Evolutionary conservation across 2,797 vertebrate species (phyloP), one percentile per base, ranked within the genome.

Genomic region (Oceanodroma leucorhoa): DNA sequence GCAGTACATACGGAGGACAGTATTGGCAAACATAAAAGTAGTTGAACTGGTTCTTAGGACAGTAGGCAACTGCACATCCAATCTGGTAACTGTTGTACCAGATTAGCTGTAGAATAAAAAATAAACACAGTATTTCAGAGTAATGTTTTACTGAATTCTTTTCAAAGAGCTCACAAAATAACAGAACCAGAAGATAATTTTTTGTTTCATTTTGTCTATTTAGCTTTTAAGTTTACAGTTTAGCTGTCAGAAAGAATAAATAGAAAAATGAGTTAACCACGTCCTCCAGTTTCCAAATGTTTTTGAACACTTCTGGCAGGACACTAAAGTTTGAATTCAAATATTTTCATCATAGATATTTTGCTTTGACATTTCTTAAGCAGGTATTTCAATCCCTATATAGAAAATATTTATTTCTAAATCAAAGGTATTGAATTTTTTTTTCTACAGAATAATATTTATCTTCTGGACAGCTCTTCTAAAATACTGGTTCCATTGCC

Each of bases 61-160:
- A 98, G n/a, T 95, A 70, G 60, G 94, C 83, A 51, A 96, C n/a
- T 45, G 51, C 96, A 89, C 97, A 97, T 69, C 97, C 97, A 55
- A 94, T 4, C 50, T 81, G 58, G 58, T 96, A 71, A 20, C 96
- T 97, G 83, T 67, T 95, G 57, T 97, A 97, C 96, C 95, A 97
- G 89, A 97, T 86, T 2, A 97, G 41, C 97, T 97, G 92, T 15
- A 51, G 75, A 65, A 41, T 5, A 43, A 80, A 77, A 90, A 17
- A 10, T 5, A 60, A 70, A 3, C 1, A n/a, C 2, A 5, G 32
- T 57, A 53, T 51, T 80, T 79, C 30, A 83, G 55, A 53, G 5
- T 19, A 4, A 10, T 5, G 4, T 34, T 64, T 24, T 27, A 32
- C 9, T 58, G 14, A 85, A 55, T 75, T 41, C 14, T 34, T 2